These are phyloP conservation scores for Melanerpes formicivorus DNA, from an alignment of 2,113 vertebrate species.

Conservation along the genomic window DNA sequence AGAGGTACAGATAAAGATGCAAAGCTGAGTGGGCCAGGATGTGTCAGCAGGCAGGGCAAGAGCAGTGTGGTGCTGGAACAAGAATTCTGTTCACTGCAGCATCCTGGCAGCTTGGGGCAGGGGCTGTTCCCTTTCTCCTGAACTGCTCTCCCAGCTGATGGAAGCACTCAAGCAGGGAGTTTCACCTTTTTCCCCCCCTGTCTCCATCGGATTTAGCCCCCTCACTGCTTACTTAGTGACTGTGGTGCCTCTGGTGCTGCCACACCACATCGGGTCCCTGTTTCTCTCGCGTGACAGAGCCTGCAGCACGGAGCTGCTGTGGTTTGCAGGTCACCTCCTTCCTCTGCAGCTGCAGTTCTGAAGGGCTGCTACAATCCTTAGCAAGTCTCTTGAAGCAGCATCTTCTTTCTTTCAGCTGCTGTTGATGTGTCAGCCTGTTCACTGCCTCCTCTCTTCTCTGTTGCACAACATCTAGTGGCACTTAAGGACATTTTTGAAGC, in stretches of 20 bases:
- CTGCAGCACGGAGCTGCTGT: accelerated
- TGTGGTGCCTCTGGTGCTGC: neutral
- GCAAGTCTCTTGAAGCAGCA: neutral
- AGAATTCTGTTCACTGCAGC: neutral
- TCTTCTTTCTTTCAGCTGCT: neutral
- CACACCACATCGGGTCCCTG: accelerated
- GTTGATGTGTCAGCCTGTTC: accelerated
- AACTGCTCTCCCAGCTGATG: neutral
- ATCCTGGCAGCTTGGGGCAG: neutral
- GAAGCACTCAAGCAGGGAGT: neutral
- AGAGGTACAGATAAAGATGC: neutral
- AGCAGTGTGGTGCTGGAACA: accelerated
- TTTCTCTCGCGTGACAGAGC: neutral
- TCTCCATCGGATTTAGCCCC: neutral
- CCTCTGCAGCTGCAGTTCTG: neutral
- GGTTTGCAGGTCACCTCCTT: neutral
- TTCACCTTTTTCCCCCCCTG: neutral
- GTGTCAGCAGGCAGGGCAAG: neutral
- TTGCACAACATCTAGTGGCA: neutral
- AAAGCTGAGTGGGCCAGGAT: neutral
- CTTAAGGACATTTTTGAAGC: neutral
- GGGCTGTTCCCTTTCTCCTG: neutral
- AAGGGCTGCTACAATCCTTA: neutral
- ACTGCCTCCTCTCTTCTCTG: neutral
- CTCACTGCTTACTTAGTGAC: neutral